A percentile compares a stretch with the other conserved stretches of the same genome.
phyloP scores from a whole-genome alignment of 2,113 vertebrate genomes.

The Corythornis vintsioides region DNA sequence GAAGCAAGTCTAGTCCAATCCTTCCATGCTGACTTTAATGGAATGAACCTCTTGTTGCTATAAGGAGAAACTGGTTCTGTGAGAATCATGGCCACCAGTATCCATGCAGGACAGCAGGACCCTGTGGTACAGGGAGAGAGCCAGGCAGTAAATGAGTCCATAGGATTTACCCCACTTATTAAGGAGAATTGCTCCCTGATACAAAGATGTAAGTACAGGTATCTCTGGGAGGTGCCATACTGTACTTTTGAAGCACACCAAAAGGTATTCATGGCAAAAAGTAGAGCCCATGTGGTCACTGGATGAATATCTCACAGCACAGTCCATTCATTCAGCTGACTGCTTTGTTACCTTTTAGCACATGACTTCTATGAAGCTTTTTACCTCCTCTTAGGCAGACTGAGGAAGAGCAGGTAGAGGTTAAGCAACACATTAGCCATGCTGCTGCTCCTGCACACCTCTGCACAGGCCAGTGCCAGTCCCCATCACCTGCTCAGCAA shows the following conservation, averaged over 20 bases:
- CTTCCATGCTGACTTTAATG: accelerated
- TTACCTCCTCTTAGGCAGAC: neutral
- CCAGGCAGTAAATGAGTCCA: neutral
- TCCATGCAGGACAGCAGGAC: neutral
- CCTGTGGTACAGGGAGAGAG: accelerated
- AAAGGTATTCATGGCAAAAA: neutral
- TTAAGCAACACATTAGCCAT: neutral
- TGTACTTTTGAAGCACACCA: neutral
- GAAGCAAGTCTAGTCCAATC: neutral
- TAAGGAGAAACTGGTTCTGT: neutral
- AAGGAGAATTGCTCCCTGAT: neutral
- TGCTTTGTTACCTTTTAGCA: neutral
- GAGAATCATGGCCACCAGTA: neutral
- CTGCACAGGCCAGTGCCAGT: neutral
- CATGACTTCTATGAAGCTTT: neutral
- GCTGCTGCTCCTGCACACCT: neutral
- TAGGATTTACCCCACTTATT: neutral
- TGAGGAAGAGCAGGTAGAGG: neutral
- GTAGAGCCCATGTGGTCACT: neutral
- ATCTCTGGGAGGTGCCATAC: neutral
- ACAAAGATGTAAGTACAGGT: neutral
- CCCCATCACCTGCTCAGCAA: neutral
- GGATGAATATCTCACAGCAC: accelerated
- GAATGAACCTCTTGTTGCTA: neutral
- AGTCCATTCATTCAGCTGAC: neutral